Evolutionary conservation across 2,888 invertebrate genomes (phyloP).

Genomic region (Pseudanteris insignis): DNA sequence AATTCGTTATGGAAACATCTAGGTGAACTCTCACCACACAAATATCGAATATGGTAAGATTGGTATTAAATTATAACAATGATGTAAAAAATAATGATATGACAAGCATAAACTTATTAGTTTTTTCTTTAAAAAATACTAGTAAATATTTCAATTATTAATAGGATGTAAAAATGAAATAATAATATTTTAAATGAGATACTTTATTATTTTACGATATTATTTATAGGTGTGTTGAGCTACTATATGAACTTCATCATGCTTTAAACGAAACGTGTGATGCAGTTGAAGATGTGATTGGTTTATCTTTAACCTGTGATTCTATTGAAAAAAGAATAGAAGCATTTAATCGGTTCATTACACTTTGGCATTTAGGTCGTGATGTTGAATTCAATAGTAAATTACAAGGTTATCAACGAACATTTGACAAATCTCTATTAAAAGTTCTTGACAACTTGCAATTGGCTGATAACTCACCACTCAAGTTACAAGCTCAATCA

Average conservation of each 20-base stretch:
- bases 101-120: no score
- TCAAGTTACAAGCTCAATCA: slow-evolving; percentile 74
- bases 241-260: slow-evolving; percentile 83
- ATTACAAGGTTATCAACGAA: slow-evolving; percentile 66
- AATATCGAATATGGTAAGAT: slow-evolving; percentile 68
- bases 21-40: slow-evolving; percentile 69
- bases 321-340: slow-evolving; percentile 68
- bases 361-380: slow-evolving; percentile 81
- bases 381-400: slow-evolving; percentile 71
- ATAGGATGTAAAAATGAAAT: no score
- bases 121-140: no score
- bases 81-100: no score
- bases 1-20: slow-evolving; percentile 79
- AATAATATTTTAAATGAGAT: no score
- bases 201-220: no score
- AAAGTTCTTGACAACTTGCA: slow-evolving; percentile 78
- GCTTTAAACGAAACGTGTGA: slow-evolving; percentile 64
- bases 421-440: slow-evolving; percentile 77
- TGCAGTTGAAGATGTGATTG: slow-evolving; percentile 79
- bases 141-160: no score
- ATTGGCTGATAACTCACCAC: slow-evolving; percentile 69
- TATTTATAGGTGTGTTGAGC: slow-evolving; percentile 70
- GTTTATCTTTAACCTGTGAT: slow-evolving; percentile 66
- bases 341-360: slow-evolving; percentile 73
- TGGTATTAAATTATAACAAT: no score